Percentiles rank a stretch among this genome's conserved stretches.
Evolutionary conservation across 2,113 vertebrate species (phyloP).

Genomic region (Cyprinus carpio): DNA sequence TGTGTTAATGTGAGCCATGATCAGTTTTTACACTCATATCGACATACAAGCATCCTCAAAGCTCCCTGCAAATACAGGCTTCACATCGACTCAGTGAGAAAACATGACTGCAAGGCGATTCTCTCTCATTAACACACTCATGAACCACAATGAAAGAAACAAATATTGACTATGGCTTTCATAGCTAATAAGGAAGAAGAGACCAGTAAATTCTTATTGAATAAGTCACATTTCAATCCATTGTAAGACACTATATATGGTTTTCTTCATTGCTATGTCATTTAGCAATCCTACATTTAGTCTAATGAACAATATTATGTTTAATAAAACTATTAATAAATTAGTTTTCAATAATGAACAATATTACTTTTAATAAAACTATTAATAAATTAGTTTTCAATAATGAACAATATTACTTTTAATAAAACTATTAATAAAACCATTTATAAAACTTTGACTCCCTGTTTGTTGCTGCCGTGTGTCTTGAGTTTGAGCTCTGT

Average conservation of each 20-base stretch:
- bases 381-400: too few species aligned
- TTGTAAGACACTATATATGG: not conserved
- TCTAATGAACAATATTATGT: too few species aligned
- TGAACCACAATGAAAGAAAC: slow-evolving; percentile 12
- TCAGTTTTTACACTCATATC: not conserved
- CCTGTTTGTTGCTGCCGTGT: too few species aligned
- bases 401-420: too few species aligned
- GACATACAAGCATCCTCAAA: not conserved
- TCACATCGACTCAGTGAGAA: not conserved
- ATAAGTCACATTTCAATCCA: not conserved
- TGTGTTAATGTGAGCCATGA: slow-evolving; percentile 9
- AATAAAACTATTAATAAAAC: too few species aligned
- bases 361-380: too few species aligned
- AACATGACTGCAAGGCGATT: slow-evolving; percentile 18
- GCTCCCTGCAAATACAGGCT: slow-evolving; percentile 13
- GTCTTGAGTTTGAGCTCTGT: too few species aligned
- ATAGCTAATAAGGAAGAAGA: not conserved
- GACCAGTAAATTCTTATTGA: not conserved
- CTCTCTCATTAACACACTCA: slow-evolving; percentile 26
- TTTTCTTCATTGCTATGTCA: not conserved
- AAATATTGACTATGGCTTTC: slow-evolving; percentile 1
- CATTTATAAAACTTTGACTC: too few species aligned
- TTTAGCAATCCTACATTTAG: not conserved
- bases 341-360: too few species aligned
- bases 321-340: too few species aligned